Percentiles rank a stretch among this genome's conserved stretches.
phyloP scores from a whole-genome alignment of 2,113 vertebrate species.

The Sinocyclocheilus anshuiensis region DNA sequence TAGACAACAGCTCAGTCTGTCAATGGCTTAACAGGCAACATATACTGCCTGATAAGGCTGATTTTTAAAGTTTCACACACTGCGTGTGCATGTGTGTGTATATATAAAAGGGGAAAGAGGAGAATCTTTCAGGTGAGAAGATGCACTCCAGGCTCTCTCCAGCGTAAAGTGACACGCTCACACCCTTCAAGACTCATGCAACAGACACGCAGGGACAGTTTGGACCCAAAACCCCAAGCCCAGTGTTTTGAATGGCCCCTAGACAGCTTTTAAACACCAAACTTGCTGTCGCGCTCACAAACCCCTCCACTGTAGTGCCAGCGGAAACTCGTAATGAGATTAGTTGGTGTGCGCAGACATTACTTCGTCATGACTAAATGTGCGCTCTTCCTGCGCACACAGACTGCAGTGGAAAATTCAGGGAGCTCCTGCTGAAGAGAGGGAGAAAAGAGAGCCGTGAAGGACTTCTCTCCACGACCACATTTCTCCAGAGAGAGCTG shows the following conservation, averaged over 20 bases:
- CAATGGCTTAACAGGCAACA: background rate
- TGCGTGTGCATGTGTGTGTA: background rate
- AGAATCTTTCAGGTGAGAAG: slow-evolving; percentile 6
- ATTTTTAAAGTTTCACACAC: background rate
- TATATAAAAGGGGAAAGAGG: background rate
- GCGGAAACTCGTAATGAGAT: slow-evolving; percentile 95
- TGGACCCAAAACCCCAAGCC: background rate
- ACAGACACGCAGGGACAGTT: background rate
- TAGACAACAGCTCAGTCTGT: background rate
- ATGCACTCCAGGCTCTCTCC: background rate
- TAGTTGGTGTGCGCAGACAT: slow-evolving; percentile 91
- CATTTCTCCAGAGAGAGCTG: slow-evolving; percentile 7
- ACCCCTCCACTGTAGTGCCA: slow-evolving; percentile 82
- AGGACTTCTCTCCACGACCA: slow-evolving; percentile 26
- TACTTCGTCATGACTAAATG: slow-evolving; percentile 93
- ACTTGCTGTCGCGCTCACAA: slow-evolving; percentile 72
- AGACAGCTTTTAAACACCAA: slow-evolving; percentile 46
- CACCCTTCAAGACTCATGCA: background rate
- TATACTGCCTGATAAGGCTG: background rate
- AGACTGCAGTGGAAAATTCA: slow-evolving; percentile 86
- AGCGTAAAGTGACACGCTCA: background rate
- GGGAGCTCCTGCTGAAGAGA: slow-evolving; percentile 58
- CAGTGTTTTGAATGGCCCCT: slow-evolving; percentile 42
- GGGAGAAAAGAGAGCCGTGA: slow-evolving; percentile 22
- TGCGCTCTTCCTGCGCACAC: slow-evolving; percentile 83